Evolutionary conservation across 2,113 vertebrate species (phyloP), one percentile per base, ranked within the genome.

Genomic region (Pterophyllum scalare): DNA sequence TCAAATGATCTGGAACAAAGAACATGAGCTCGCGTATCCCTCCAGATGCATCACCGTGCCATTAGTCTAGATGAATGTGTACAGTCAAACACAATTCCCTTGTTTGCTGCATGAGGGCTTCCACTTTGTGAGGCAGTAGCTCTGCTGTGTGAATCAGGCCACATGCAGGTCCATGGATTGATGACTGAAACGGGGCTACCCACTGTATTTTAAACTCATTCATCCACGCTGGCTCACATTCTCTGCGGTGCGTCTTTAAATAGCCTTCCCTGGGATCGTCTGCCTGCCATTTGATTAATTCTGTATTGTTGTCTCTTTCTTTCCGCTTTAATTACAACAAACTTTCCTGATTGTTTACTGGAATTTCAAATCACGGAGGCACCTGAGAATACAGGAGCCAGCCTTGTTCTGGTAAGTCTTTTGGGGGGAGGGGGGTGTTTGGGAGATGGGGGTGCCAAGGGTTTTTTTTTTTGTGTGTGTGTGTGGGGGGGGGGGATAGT

Each of bases 1-100:
- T 88, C 89, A 94, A 93, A 93, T 93, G 88, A 92, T 94, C 67
- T 83, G 92, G 92, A 94, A 94, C 91, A 88, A 88, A 91, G 90
- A 94, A 93, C 89, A 91, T 83, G 89, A 91, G 93, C 89, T 70
- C 75, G 88, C 82, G 79, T 87, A 75, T 92, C 90, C 87, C 87
- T 61, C 59, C 60, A 84, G 82, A 91, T 90, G 88, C 91, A 89
- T 92, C 90, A 89, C 80, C 43, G 35, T 78, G 77, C 91, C 85
- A 91, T 94, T 93, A 94, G 88, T 77, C 88, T 72, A 84, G 89
- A 93, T 90, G 91, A 89, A 93, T 92, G 92, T 91, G 84, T 90
- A 91, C 87, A 89, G 89, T 89, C 92, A 88, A 80, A 87, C 72
- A 72, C 86, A 77, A 88, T 90, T 84, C 86, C 90, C 87, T 75